Evolutionary conservation across 2,113 vertebrate genomes (phyloP).

Genomic region (Vombatus ursinus): DNA sequence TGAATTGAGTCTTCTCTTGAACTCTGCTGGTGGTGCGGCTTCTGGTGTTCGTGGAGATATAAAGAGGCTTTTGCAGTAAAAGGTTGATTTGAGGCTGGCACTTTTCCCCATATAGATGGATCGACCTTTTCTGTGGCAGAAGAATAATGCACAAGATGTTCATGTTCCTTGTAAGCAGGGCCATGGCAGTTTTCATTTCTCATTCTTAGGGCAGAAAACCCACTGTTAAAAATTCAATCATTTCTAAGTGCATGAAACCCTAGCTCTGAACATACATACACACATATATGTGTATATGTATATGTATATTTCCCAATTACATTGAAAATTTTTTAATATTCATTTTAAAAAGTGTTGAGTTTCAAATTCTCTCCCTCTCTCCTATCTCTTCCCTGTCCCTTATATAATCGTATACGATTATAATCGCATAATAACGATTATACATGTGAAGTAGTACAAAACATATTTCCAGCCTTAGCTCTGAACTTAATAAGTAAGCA

Average conservation of each 20-base stretch:
- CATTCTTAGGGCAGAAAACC: background rate
- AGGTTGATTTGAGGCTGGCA: background rate
- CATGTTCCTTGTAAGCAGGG: background rate
- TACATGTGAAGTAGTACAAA: background rate
- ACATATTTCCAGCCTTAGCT: background rate
- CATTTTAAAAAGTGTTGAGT: background rate
- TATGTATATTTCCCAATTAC: background rate
- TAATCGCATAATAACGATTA: too few relatives aligned
- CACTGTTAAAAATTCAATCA: background rate
- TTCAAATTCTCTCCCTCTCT: background rate
- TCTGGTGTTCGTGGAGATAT: background rate
- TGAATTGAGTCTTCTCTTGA: too few relatives aligned
- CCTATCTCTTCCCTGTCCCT: background rate
- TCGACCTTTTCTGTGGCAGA: background rate
- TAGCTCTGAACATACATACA: background rate
- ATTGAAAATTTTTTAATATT: background rate
- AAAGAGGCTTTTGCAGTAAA: background rate
- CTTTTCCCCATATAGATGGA: background rate
- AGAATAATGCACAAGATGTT: background rate
- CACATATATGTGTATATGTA: too few relatives aligned
- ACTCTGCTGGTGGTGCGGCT: background rate
- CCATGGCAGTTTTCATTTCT: background rate
- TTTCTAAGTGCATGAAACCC: background rate
- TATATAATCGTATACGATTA: too few relatives aligned
- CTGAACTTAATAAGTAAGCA: background rate